phyloP scores from a whole-genome alignment of 2,113 vertebrate genomes.

The Aegotheles bennettii region DNA sequence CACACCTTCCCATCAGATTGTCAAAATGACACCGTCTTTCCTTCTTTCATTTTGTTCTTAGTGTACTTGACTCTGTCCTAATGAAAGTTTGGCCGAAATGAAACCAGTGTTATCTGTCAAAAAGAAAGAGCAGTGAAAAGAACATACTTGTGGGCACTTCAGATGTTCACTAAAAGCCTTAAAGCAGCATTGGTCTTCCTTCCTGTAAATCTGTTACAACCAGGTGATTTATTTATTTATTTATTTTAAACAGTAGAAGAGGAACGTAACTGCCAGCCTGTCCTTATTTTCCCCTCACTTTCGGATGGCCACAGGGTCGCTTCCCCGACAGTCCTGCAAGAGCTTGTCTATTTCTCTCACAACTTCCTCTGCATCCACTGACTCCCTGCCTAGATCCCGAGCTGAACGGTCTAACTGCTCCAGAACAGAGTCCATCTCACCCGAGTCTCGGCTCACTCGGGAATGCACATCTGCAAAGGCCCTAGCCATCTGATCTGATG shows the following conservation, averaged over 20 bases:
- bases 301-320: conserved; percentile 84
- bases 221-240: conserved; percentile 21
- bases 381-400: conserved; percentile 83
- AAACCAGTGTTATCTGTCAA: conserved; percentile 78
- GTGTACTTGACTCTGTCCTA: conserved; percentile 71
- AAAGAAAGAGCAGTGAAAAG: conserved; percentile 83
- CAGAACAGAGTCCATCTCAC: conserved; percentile 79
- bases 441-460: conserved; percentile 76
- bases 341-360: conserved; percentile 99
- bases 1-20: conserved; percentile 84
- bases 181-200: conserved; percentile 82
- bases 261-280: conserved; percentile 67
- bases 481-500: conserved; percentile 81
- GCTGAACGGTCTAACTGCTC: conserved; percentile 82
- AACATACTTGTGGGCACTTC: conserved; percentile 97
- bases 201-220: conserved; percentile 68
- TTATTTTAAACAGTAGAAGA: conserved; percentile 71
- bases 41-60: conserved; percentile 53
- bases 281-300: conserved; percentile 79
- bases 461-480: conserved; percentile 81
- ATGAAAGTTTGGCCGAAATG: conserved; percentile 76
- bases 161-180: conserved; percentile 91
- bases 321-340: conserved; percentile 96
- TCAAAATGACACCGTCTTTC: conserved; percentile 78
- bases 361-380: conserved; percentile 93